phyloP scores from a whole-genome alignment of 2,797 vertebrate species.

The Neostethus bicornis region DNA sequence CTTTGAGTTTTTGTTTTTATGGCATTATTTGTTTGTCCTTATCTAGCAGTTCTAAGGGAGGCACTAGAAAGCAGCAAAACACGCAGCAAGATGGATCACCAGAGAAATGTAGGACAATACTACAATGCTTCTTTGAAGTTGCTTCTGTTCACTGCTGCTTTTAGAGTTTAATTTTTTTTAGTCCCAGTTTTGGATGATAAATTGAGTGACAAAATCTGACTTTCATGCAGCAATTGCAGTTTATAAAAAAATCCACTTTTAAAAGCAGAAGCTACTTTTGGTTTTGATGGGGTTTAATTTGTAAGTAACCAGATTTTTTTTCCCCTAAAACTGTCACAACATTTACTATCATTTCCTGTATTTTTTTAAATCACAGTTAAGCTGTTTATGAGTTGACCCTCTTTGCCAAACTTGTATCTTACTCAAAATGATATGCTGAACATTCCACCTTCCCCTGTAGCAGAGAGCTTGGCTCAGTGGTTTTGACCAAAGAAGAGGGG shows the following conservation, averaged over 20 bases:
- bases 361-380: conserved; percentile 29
- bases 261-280: conserved; percentile 18
- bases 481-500: conserved; percentile 59
- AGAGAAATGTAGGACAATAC: conserved; percentile 52
- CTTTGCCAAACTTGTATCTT: conserved; percentile 35
- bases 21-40: conserved; percentile 21
- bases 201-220: conserved; percentile 56
- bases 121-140: conserved; percentile 49
- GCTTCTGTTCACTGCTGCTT: conserved; percentile 44
- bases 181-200: conserved; percentile 47
- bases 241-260: conserved; percentile 11
- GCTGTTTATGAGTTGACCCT: conserved; percentile 26
- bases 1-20: conserved; percentile 55
- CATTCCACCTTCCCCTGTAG: conserved; percentile 35
- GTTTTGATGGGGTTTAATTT: conserved; percentile 16
- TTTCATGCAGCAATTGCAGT: conserved; percentile 21
- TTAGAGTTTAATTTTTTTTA: conserved; percentile 37
- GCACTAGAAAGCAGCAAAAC: conserved; percentile 57
- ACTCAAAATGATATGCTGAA: conserved; percentile 49
- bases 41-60: conserved; percentile 52
- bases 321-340: conserved; percentile 8
- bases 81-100: conserved; percentile 73
- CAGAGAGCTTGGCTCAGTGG: conserved; percentile 58
- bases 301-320: conserved; percentile 12
- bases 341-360: conserved; percentile 33